Evolutionary conservation across 2,797 vertebrate genomes (phyloP), one percentile per base, ranked within the genome.

Genomic region (Cynodonichthys magdalenae): DNA sequence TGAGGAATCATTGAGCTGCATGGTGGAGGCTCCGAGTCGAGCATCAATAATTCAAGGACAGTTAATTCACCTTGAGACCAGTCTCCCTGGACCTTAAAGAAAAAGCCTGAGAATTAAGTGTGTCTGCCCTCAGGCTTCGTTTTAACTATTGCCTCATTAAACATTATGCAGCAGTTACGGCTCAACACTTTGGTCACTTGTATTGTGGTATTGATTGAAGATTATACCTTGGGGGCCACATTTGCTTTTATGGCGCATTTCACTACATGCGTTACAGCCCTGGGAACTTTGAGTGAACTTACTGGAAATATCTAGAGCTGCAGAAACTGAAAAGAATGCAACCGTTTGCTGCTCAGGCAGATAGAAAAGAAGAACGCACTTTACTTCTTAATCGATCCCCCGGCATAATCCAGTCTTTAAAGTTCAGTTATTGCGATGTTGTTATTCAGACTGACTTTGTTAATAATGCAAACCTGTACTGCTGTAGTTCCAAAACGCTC

Each of bases 31-130:
- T 83, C 31, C 18, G 65, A 80, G 59, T 42, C 44, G 76, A 84
- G 53, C 83, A 84, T 91, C 71, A 84, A 87, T 88, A 86, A 90
- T 90, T 89, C 76, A 90, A 81, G 77, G 77, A 61, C 63, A 71
- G 71, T 85, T 87, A 86, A 90, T 84, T 90, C 81, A 88, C 85
- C 86, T 86, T 87, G 79, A 82, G 69, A 79, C 58, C 52, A 70
- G 48, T 74, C 75, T 76, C 80, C 29, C 5, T 59, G 53, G 77
- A 59, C 62, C 56, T 54, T 42, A 11, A 66, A 49, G 61, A 66
- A 19, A 34, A 49, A 75, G 45, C 42, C 42, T 5, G 46, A 63
- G 46, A 66, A 53, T 62, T 59, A 77, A 74, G 57, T 66, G 50
- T 34, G 50, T 15, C 47, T 62, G 45, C 56, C 68, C 29, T 12